Evolutionary conservation across 2,113 vertebrate species (phyloP).

Genomic region (Leuciscus idus): DNA sequence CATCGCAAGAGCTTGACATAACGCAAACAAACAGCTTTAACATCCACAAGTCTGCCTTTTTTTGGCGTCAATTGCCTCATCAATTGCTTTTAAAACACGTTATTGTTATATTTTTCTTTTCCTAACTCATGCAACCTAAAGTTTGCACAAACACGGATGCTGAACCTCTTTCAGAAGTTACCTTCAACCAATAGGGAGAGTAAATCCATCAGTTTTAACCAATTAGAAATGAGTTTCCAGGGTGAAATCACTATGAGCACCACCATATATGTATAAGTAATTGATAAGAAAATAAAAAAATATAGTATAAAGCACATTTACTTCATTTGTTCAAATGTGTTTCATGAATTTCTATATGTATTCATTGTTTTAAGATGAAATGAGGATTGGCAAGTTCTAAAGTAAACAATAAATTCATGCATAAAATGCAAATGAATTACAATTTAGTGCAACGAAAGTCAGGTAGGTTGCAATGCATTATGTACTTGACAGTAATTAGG

Average conservation of each 20-base stretch:
- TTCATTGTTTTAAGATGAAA: neutral
- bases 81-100: neutral
- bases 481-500: neutral
- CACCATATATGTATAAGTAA: neutral
- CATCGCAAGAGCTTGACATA: slow-evolving; percentile 52
- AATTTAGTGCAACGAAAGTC: neutral
- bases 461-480: neutral
- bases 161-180: neutral
- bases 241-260: neutral
- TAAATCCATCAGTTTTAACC: neutral
- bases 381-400: neutral
- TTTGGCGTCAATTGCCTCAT: neutral
- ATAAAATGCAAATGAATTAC: neutral
- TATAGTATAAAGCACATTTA: neutral
- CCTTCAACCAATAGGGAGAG: neutral
- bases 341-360: neutral
- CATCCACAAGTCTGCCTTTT: slow-evolving; percentile 63
- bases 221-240: neutral
- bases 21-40: slow-evolving; percentile 70
- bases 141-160: neutral
- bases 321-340: neutral
- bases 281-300: neutral
- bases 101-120: neutral
- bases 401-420: neutral
- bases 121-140: neutral